Base-by-base conservation (phyloP, 1,140 invertebrate genomes). In the Euwallacea fornicatus region DNA sequence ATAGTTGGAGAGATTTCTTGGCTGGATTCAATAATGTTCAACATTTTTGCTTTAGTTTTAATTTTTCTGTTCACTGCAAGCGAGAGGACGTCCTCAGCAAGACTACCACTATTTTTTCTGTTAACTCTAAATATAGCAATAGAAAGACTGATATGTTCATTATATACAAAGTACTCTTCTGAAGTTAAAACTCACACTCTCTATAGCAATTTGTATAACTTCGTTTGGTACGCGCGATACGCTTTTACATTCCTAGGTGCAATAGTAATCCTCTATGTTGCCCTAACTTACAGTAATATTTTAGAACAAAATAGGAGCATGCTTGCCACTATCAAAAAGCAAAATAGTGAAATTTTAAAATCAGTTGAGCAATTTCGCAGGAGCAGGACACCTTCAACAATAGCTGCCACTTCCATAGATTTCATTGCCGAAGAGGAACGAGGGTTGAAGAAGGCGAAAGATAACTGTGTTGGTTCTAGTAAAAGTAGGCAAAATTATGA, bases 1-100 rank as follows among this genome's bases (percentile, higher is more conserved):
- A 74, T 82, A 21, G 71, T 82, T n/a, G 79, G 79, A 9, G 80
- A 82, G 74, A 71, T 81, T 7, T 81, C 79, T 6, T 82, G 81
- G 81, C 71, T 81, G 44, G 79, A 82, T 71, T 76, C 76, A 9
- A 60, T 80, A 60, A 55, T 81, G n/a, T 82, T 81, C 75, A 81
- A 81, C 71, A 13, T 75, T 8, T 44, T 73, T 44, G 44, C 74
- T 21, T 62, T 74, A 55, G 21, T 79, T 54, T 70, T 78, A 55
- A 66, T 78, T 63, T 71, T 78, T 59, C 61, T 80, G 42, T 69
- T 80, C 11, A 81, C 80, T 15, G 74, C 78, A 16, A 67, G 73
- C 7, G 16, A 65, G 42, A 76, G 78, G n/a, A 77, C 78, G 2
- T 41, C 66, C 21, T 41, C 61, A 54, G 77, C 77, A 7, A 63